Base-by-base conservation (phyloP, 2,797 vertebrate species). In the Crypturellus tataupa region DNA sequence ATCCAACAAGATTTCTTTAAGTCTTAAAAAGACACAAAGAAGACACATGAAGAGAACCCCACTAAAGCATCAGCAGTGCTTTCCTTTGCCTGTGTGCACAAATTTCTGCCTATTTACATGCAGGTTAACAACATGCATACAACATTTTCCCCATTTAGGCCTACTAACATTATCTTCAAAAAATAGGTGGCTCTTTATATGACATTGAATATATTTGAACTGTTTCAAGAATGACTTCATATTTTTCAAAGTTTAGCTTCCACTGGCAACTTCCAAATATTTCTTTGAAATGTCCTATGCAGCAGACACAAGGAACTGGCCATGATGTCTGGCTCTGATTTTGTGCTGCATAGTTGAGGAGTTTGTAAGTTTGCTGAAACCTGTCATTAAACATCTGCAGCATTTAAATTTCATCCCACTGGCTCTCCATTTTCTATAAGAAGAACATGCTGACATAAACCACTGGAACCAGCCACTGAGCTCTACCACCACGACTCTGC, bases 371-470 rank as follows among this genome's bases (percentile, higher is more conserved):
- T 95, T 94, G 85, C 81, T 84, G 64, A 94, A 97, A 93, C 95
- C 92, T 80, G 72, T 96, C 82, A 95, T 97, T 97, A 96, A 86
- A 60, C 92, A 94, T 94, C 95, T 96, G 96, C 84, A 96, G 77
- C 47, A 94, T 73, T 84, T 78, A 79, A 67, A 86, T 59, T 58
- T 69, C 60, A 87, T 90, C 75, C 94, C 81, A 59, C 64, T 67
- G 63, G 33, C 67, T 86, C 79, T 95, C 91, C 24, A 16, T 75
- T 96, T 96, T 93, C 91, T 89, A 40, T 73, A 96, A 95, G 72
- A 81, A 87, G 92, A 95, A 93, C 89, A 85, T 93, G 90, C 89
- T 95, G 95, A 95, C 95, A 94, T 87, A 80, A 96, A 95, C 96
- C 95, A 90, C 94, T 90, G 81, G 87, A 90, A 94, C 20, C 72